phyloP scores from a whole-genome alignment of 2,113 vertebrate genomes.

The Pelobates fuscus region DNA sequence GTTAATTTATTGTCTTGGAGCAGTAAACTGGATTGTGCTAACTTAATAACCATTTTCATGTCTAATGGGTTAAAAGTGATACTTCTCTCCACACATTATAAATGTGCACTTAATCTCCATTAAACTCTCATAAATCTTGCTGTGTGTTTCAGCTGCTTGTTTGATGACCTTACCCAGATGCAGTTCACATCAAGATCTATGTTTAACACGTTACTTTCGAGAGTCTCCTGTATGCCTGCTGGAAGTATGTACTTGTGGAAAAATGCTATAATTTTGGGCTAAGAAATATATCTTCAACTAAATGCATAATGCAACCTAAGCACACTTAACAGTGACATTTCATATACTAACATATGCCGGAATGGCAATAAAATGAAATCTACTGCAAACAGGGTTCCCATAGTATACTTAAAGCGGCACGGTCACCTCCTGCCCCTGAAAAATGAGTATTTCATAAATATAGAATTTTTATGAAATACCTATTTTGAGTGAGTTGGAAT shows the following conservation, averaged over 20 bases:
- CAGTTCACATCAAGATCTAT: conserved; percentile 15
- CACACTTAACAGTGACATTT: background rate
- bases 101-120: conserved; percentile 19
- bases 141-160: conserved; percentile 20
- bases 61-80: background rate
- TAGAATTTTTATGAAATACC: too few species aligned
- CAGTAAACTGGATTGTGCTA: background rate
- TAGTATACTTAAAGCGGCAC: too few species aligned
- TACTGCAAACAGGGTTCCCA: background rate
- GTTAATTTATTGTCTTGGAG: background rate
- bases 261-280: conserved; percentile 25
- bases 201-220: conserved; percentile 23
- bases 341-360: conserved; percentile 25
- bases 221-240: conserved; percentile 16
- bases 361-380: conserved; percentile 13
- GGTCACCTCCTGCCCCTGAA: too few species aligned
- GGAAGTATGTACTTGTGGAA: conserved; percentile 24
- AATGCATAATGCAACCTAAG: conserved; percentile 25
- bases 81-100: background rate
- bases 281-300: conserved; percentile 22
- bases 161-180: conserved; percentile 36
- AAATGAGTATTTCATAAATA: too few species aligned
- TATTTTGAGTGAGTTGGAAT: too few species aligned
- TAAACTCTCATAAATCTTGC: conserved; percentile 33
- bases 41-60: conserved; percentile 12